phyloP scores from a whole-genome alignment of 2,888 invertebrate species.

The Teinopalpus imperialis region DNA sequence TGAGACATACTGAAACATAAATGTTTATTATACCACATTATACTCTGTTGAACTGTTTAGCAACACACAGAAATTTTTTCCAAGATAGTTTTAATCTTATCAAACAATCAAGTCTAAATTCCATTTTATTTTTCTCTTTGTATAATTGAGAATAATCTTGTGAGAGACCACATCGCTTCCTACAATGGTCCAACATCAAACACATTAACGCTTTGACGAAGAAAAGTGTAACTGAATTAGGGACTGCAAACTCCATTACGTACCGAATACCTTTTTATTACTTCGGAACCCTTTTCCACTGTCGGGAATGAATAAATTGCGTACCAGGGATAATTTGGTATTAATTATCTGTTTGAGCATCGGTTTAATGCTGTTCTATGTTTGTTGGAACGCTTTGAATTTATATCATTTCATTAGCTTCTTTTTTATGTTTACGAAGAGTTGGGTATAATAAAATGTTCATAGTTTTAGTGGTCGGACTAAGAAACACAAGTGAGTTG shows the following conservation, averaged over 20 bases:
- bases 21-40: too few species aligned
- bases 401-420: conserved; percentile 1
- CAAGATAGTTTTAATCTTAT: too few species aligned
- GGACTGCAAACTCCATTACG: conserved; percentile 22
- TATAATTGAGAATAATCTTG: conserved; percentile 7
- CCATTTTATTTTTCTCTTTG: background rate
- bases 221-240: conserved; percentile 21
- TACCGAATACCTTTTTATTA: conserved; percentile 22
- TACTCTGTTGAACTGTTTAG: too few species aligned
- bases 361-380: conserved; percentile 11
- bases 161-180: background rate
- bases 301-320: conserved; percentile 6
- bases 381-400: conserved; percentile 1
- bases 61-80: too few species aligned
- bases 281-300: conserved; percentile 15
- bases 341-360: conserved; percentile 17
- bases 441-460: too few species aligned
- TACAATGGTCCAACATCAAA: conserved; percentile 13
- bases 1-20: too few species aligned
- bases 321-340: conserved; percentile 14
- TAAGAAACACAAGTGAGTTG: too few species aligned
- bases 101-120: too few species aligned
- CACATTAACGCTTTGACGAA: conserved; percentile 18
- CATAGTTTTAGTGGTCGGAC: too few species aligned
- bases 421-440: too few species aligned